Evolutionary conservation across 2,888 invertebrate species (phyloP), one percentile per base, ranked within the genome.

Genomic region (Drosophila borealis): DNA sequence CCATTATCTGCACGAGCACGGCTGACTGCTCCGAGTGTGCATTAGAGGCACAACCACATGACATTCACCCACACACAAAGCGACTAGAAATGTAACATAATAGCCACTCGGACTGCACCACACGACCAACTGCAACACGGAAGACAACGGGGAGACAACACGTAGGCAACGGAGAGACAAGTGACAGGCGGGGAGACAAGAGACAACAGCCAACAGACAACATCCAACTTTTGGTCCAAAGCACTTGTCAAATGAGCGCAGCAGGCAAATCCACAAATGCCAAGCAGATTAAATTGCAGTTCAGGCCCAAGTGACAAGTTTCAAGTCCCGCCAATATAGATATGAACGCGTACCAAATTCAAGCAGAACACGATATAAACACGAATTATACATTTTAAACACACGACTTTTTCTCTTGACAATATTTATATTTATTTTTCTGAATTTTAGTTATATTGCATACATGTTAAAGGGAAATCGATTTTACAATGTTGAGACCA

Each of bases 271-370:
- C 73, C 72, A 51, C 39, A 66, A 69, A 44, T n/a, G 56, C 44
- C 71, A 67, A 66, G 21, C 78, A 54, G 79, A 81, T 79, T 71
- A 67, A 81, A 69, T 81, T 74, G 55, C 78, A 55, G 55, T 71
- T 69, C 49, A 54, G 29, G 21, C 21, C 1, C n/a, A n/a, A 11
- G 33, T 65, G 34, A 37, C 56, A 51, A 29, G 34, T 14, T 41
- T 44, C 21, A 37, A 44, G 21, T n/a, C 14, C 44, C 48, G 36
- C 57, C 19, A 25, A 36, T 6, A 3, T 48, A 19, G 19, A 62
- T 45, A 45, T 46, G 39, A 33, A n/a, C n/a, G 6, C 21, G n/a
- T 21, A 11, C 25, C 10, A 25, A 14, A 1, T 11, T 39, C 17
- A 17, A 17, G 17, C 17, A 17, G 17, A 17, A 17, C 17, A 17